Percentiles rank a stretch among this genome's conserved stretches.
Conservation (phyloP, 53 echinoderm and acorn worm genomes). For the Arbacia lixula region DNA sequence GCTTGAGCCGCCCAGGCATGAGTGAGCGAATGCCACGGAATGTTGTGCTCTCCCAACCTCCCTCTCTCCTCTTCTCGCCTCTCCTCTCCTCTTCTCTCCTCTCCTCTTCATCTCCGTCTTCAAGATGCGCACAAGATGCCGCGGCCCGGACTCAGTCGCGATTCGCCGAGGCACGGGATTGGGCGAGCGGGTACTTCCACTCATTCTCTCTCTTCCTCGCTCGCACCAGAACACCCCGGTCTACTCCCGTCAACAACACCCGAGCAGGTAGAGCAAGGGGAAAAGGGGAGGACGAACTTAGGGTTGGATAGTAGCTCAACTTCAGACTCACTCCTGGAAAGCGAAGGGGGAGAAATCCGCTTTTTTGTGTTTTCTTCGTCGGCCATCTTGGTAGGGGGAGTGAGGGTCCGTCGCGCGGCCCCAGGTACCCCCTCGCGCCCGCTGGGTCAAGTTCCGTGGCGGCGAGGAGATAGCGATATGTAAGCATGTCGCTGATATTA, state of each 20-base stretch:
- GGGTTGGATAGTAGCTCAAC: neutral
- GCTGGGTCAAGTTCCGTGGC: slow-evolving; percentile 22
- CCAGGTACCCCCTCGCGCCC: slow-evolving; percentile 43
- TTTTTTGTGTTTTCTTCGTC: neutral
- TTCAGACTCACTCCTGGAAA: slow-evolving; percentile 29
- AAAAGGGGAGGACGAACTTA: neutral
- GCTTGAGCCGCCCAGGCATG: neutral
- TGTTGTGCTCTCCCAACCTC: slow-evolving; percentile 40
- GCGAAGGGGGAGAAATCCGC: slow-evolving; percentile 4
- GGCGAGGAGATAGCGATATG: slow-evolving; percentile 59
- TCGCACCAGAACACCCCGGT: neutral
- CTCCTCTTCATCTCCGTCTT: slow-evolving; percentile 19
- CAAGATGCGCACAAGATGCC: slow-evolving; percentile 51
- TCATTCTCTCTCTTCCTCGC: neutral
- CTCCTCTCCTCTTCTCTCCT: slow-evolving; percentile 28
- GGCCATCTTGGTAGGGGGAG: slow-evolving; percentile 34
- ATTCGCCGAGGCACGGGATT: slow-evolving; percentile 43
- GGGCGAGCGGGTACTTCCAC: slow-evolving; percentile 28
- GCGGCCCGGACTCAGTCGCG: slow-evolving; percentile 36
- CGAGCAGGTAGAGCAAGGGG: slow-evolving; percentile 13
- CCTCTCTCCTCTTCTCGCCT: slow-evolving; percentile 4
- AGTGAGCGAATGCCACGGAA: slow-evolving; percentile 25
- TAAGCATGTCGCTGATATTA: slow-evolving; percentile 60
- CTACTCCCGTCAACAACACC: slow-evolving; percentile 13
- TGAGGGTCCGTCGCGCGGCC: slow-evolving; percentile 49